Conservation (phyloP, 2,113 vertebrate species). For the Agelaius tricolor region DNA sequence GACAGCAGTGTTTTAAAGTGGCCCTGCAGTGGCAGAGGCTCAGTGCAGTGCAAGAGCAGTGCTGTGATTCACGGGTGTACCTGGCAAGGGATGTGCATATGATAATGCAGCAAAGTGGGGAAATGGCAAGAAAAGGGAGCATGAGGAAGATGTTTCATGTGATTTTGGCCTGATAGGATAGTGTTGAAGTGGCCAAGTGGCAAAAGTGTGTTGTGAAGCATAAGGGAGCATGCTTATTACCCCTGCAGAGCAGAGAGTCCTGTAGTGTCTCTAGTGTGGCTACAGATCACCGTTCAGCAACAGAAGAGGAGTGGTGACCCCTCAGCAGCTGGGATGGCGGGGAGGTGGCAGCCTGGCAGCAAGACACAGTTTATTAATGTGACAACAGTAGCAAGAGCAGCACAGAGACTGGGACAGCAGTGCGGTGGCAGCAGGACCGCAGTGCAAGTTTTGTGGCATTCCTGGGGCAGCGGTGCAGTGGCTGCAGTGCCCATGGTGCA, state of each 20-base stretch:
- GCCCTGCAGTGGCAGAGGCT: neutral
- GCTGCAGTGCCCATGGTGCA: neutral
- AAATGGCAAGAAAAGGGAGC: neutral
- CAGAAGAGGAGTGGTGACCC: neutral
- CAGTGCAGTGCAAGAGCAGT: neutral
- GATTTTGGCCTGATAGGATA: neutral
- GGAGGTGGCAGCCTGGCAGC: neutral
- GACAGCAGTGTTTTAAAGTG: neutral
- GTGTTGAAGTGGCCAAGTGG: neutral
- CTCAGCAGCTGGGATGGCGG: rapidly evolving
- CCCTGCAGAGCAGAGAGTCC: neutral
- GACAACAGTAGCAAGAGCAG: neutral
- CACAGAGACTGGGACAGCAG: neutral
- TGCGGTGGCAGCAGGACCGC: neutral
- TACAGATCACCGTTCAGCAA: neutral
- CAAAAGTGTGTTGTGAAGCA: neutral
- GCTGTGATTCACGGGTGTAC: neutral
- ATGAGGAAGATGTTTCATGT: neutral
- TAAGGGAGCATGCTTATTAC: neutral
- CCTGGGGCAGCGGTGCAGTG: neutral
- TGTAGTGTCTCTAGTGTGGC: rapidly evolving
- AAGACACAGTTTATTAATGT: neutral
- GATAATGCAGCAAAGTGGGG: neutral
- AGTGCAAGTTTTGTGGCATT: neutral
- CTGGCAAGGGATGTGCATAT: neutral